Base-by-base conservation (phyloP, 2,888 invertebrate species). In the Chirona hameri region DNA sequence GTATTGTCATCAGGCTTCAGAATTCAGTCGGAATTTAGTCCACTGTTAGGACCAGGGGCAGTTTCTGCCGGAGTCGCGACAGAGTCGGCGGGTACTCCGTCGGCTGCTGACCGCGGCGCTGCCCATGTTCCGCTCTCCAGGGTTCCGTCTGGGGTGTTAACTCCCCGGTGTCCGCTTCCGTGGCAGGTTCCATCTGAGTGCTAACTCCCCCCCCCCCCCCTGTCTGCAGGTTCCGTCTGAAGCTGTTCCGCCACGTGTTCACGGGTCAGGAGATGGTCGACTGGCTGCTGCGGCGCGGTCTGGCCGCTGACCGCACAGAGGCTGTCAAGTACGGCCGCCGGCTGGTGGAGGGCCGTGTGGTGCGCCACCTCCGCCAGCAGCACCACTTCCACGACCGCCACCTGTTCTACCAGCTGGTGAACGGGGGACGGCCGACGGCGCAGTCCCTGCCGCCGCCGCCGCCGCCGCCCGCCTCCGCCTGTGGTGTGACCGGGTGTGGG, bases 341-440 rank as follows among this genome's bases (percentile, higher is more conserved):
- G 87, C 90, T 98, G 81, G 90, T 97, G 39, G 93, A 94, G 87
- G 96, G 96, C 21, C 91, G 95, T 82, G 93, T 97, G 72, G 90
- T 98, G 83, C 91, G 93, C 82, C 97, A 98, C 88, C 91, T 97
- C 81, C 93, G 93, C 87, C 91, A 93, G 86, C 92, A 93, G 9
- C 94, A 96, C 87, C 95, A 96, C 88, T 97, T 97, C 89, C 92
- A 93, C 86, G 94, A 97, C 88, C 91, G 93, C 84, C 86, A 88
- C 15, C 90, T 95, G 84, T 91, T 97, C 27, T 97, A 96, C 87
- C 80, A 80, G 80, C 80, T 80, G 80, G 80, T 80, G 15, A 52
- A 29, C 29, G 48, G 52, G 18, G 52, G 48, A 18, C 9, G 48
- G 46, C 27, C 21, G 76, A 18, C 31, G 72, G 1, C 9, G 24